A percentile compares a stretch with the other conserved stretches of the same genome.
These are phyloP conservation scores for Malacoraja senta DNA, from an alignment of 2,797 vertebrate genomes.

Conservation along the genomic window DNA sequence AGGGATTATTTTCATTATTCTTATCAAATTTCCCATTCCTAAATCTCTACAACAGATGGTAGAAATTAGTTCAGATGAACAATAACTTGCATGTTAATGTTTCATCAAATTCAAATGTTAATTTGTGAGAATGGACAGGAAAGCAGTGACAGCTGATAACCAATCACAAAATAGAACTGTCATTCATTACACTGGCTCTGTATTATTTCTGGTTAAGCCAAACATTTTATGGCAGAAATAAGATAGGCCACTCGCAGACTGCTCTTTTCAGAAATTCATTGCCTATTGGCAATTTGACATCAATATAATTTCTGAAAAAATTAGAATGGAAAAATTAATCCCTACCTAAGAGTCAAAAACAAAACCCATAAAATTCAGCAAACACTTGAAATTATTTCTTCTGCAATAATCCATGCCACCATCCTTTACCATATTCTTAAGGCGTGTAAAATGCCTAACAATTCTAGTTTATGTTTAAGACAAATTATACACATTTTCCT, in stretches of 20 bases:
- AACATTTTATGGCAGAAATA: not conserved
- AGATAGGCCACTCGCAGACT: not conserved
- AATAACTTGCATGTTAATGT: not conserved
- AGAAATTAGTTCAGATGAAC: not conserved
- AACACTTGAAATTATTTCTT: not conserved
- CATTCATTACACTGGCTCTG: too few relatives aligned
- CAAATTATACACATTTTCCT: not conserved
- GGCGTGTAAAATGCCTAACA: not conserved
- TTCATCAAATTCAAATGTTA: not conserved
- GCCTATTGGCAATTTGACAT: not conserved
- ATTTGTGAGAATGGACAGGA: not conserved
- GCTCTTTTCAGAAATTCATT: not conserved
- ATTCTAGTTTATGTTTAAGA: not conserved
- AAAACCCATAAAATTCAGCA: not conserved
- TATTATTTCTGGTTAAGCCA: not conserved
- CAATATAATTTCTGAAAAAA: not conserved
- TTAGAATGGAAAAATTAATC: not conserved
- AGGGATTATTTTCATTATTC: not conserved
- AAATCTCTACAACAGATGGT: not conserved
- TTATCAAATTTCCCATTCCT: not conserved
- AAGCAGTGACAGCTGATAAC: not conserved
- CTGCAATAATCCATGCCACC: not conserved
- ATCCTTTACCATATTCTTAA: conserved; percentile 14
- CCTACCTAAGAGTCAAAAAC: not conserved
- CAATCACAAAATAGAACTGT: not conserved